Conservation (phyloP, 2,888 invertebrate species). For the Brachyptera putata region DNA sequence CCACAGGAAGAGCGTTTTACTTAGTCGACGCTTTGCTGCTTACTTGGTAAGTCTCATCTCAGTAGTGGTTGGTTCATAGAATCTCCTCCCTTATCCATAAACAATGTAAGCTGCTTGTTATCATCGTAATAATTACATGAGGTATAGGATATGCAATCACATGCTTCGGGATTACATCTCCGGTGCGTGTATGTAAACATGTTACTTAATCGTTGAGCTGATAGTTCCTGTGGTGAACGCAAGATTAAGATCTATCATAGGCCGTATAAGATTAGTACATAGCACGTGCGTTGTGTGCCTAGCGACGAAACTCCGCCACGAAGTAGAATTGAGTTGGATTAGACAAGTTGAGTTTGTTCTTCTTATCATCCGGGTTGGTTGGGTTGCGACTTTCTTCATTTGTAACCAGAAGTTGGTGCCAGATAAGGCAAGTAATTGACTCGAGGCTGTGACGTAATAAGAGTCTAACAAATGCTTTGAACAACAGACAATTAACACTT, state of each 20-base stretch:
- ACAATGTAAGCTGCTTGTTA: conserved; percentile 12
- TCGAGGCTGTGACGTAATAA: background rate
- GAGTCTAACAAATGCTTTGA: background rate
- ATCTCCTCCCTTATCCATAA: conserved; percentile 2
- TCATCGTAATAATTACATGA: conserved; percentile 17
- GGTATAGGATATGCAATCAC: conserved; percentile 15
- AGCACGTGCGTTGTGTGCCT: conserved; percentile 13
- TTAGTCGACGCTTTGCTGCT: background rate
- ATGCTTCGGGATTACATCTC: conserved; percentile 8
- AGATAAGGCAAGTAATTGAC: conserved; percentile 3
- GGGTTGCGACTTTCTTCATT: conserved; percentile 7
- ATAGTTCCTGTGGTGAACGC: background rate
- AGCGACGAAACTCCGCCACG: conserved; percentile 8
- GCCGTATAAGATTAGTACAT: background rate
- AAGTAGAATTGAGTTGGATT: conserved; percentile 15
- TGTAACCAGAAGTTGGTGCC: background rate
- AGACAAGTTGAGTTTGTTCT: conserved; percentile 18
- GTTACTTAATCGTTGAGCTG: conserved; percentile 5
- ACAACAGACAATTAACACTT: conserved; percentile 14
- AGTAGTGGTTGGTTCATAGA: background rate
- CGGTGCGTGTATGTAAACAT: conserved; percentile 13
- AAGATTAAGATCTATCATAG: conserved; percentile 20
- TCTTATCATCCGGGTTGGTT: conserved; percentile 5
- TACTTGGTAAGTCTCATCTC: background rate
- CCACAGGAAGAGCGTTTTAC: background rate